Evolutionary conservation across 2,888 invertebrate species (phyloP).

Genomic region (Meteorus colon): DNA sequence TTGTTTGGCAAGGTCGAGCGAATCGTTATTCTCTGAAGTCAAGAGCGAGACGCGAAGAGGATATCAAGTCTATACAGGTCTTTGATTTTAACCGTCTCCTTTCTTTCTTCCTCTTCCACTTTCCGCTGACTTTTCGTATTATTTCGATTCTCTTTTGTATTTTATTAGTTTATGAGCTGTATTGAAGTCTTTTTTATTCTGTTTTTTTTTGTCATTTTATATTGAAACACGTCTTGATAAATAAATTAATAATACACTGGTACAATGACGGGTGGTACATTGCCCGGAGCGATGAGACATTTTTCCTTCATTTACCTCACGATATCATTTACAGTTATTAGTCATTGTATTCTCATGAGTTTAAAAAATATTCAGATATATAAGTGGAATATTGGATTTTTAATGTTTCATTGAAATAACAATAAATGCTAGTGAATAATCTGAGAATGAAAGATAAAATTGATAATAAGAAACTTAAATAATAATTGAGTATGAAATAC

Average conservation of each 20-base stretch:
- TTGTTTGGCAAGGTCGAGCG: conserved; percentile 65
- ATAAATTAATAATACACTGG: background rate
- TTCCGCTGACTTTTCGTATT: background rate
- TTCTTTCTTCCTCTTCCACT: conserved; percentile 18
- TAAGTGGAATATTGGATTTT: background rate
- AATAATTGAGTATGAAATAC: background rate
- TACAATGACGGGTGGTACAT: background rate
- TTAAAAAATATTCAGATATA: background rate
- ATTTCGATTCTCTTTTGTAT: conserved; percentile 25
- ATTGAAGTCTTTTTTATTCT: background rate
- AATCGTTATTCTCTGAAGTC: conserved; percentile 64
- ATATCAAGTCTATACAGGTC: conserved; percentile 40
- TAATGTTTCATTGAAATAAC: background rate
- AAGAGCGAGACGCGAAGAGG: conserved; percentile 52
- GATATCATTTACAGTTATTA: background rate
- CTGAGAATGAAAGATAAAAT: background rate
- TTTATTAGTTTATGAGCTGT: background rate
- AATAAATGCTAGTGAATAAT: background rate
- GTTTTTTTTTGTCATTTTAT: background rate
- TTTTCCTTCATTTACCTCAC: background rate
- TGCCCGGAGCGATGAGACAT: background rate
- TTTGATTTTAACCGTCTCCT: conserved; percentile 62
- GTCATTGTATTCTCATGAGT: background rate
- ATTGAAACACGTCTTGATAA: background rate
- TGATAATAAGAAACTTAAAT: background rate